These are phyloP conservation scores for Bambusicola thoracicus DNA, from an alignment of 2,113 vertebrate genomes.

Conservation along the genomic window DNA sequence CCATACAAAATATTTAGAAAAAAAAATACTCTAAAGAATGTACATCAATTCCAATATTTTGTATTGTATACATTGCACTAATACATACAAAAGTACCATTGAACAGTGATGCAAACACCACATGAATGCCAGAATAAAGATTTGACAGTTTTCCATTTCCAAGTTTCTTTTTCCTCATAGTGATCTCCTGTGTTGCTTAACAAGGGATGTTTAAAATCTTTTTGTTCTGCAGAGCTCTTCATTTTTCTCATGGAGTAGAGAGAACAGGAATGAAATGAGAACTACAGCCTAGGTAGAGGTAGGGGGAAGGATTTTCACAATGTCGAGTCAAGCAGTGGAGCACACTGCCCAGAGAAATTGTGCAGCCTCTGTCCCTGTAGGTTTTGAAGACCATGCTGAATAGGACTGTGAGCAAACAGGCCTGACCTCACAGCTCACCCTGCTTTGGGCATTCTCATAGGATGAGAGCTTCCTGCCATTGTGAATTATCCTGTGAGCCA, in stretches of 20 bases:
- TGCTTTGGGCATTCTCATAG: neutral
- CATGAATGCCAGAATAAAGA: constrained; percentile 1
- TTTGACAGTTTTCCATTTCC: neutral
- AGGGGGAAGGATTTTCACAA: neutral
- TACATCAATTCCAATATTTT: neutral
- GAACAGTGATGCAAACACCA: neutral
- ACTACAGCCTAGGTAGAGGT: neutral
- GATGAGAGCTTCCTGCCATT: neutral
- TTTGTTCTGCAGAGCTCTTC: neutral
- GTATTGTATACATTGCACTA: neutral
- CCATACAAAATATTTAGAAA: neutral
- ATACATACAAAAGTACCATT: neutral
- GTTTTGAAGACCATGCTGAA: neutral
- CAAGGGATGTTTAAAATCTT: neutral
- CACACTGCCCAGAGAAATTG: neutral
- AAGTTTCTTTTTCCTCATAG: neutral
- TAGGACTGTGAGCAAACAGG: neutral
- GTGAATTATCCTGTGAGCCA: neutral
- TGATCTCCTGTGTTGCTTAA: neutral
- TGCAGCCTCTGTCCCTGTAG: neutral
- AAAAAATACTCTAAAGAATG: neutral
- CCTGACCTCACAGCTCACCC: neutral
- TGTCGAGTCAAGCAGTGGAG: neutral
- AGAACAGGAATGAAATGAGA: neutral
- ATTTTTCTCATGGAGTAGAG: neutral